Percentiles rank a stretch among this genome's conserved stretches.
Conservation (phyloP, 2,113 vertebrate genomes). For the Nicator chloris region DNA sequence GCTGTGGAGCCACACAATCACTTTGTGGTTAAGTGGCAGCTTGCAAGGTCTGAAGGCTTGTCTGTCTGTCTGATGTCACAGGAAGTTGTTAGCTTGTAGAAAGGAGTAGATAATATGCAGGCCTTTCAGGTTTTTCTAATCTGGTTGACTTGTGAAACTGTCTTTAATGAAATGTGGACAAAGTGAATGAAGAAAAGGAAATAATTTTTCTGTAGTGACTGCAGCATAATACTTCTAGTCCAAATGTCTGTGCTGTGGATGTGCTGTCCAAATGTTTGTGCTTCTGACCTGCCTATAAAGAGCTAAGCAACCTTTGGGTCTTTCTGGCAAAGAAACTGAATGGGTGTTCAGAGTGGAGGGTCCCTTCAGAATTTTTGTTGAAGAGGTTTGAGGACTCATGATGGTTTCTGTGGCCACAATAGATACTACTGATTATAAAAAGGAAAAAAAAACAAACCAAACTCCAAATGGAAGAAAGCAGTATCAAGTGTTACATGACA, state of each 20-base stretch:
- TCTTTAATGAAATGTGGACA: background rate
- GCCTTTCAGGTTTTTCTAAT: background rate
- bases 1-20: background rate
- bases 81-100: background rate
- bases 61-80: background rate
- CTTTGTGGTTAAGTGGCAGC: background rate
- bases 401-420: background rate
- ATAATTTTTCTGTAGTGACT: background rate
- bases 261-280: too few relatives aligned
- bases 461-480: background rate
- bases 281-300: background rate
- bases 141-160: background rate
- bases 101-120: background rate
- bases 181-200: background rate
- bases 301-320: background rate
- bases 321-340: background rate
- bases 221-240: background rate
- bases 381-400: background rate
- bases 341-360: background rate
- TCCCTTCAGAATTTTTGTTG: background rate
- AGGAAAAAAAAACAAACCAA: fast-evolving
- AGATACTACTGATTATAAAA: background rate
- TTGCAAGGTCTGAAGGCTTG: background rate
- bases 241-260: background rate
- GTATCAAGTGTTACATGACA: background rate